Evolutionary conservation across 2,888 invertebrate species (phyloP), one percentile per base, ranked within the genome.

Genomic region (Seira ritae): DNA sequence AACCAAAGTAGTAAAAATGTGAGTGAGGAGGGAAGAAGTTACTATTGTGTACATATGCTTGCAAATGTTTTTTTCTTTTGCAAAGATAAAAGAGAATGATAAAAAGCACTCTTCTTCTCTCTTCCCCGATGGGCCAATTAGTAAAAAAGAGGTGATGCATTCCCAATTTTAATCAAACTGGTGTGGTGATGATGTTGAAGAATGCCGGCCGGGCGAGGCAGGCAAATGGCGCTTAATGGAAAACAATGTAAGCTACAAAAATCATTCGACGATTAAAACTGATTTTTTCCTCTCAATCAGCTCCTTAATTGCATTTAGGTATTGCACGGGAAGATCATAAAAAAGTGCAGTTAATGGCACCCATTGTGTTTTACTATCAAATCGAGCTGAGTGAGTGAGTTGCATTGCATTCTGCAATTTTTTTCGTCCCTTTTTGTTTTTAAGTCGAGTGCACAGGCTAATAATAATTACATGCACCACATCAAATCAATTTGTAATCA

Each of bases 81-180:
- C 8, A n/a, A n/a, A 55, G 55, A 55, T 55, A 55, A 55, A 12
- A 55, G 6, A n/a, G 6, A 55, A 12, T 12, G 55, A 55, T 55
- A 55, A 55, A 31, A 12, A 55, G 55, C 55, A 55, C 17, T 55
- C 31, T 8, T 31, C 55, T 55, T 55, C 55, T 15, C 31, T 31
- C 55, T 55, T 55, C 55, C 55, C 55, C 55, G 3, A 8, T 55
- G 55, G 55, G 3, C 55, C 55, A 55, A 55, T 55, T 55, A 55
- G 55, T 17, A 15, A 55, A 55, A 42, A 55, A 55, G 31, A 31
- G 55, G 55, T 55, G 55, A 55, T 55, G 55, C 55, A 55, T 55
- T 55, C 55, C 55, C 12, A 55, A 55, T 55, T 55, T 55, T 55
- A 55, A 55, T 55, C 55, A 55, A 55, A 55, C n/a, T 55, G 6